phyloP scores from a whole-genome alignment of 2,113 vertebrate genomes.

The Hyperoodon ampullatus region DNA sequence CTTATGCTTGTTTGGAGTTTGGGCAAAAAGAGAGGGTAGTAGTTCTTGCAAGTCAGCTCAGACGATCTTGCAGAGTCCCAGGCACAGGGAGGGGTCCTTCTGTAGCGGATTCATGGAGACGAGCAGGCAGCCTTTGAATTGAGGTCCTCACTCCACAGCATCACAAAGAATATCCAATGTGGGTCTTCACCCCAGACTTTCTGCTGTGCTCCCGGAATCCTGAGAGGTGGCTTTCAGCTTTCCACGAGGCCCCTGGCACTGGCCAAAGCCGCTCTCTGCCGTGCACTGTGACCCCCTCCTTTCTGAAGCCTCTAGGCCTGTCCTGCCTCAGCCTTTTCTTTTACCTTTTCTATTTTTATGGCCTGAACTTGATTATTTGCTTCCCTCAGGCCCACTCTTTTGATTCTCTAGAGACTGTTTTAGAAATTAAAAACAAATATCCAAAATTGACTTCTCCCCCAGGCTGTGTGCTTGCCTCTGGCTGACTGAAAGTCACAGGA shows the following conservation, averaged over 20 bases:
- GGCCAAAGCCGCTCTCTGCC: neutral
- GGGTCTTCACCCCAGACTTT: neutral
- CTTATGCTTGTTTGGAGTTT: neutral
- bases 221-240: neutral
- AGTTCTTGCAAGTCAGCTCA: neutral
- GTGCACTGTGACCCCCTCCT: neutral
- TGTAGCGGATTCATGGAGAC: neutral
- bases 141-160: neutral
- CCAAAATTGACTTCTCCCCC: slow-evolving; percentile 60
- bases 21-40: neutral
- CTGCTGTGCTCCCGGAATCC: neutral
- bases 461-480: slow-evolving; percentile 68
- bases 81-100: neutral
- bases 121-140: fast-evolving
- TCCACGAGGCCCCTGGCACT: neutral
- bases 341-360: slow-evolving; percentile 33
- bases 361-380: slow-evolving; percentile 28
- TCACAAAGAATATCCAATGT: fast-evolving
- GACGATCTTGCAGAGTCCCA: neutral
- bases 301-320: neutral
- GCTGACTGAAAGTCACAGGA: slow-evolving; percentile 56
- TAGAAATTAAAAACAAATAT: slow-evolving; percentile 74
- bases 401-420: slow-evolving; percentile 65
- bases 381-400: slow-evolving; percentile 40
- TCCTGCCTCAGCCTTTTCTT: neutral